Evolutionary conservation across 1,140 invertebrate species (phyloP).

Genomic region (Campodea augens): DNA sequence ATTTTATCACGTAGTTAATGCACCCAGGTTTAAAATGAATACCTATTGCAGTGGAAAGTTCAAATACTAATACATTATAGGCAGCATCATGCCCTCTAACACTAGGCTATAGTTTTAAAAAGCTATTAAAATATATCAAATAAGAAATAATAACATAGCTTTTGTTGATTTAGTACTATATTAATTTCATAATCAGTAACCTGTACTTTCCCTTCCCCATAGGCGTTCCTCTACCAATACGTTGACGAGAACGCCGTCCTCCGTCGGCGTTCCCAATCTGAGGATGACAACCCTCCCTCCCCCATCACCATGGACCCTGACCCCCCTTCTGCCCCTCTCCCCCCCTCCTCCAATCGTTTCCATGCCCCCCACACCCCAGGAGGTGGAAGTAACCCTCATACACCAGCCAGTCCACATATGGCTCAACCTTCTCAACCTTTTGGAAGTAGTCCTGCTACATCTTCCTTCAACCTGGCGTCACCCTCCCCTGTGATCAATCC

Average conservation of each 20-base stretch:
- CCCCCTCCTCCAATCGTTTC: constrained; percentile 10
- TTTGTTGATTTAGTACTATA: too few species aligned
- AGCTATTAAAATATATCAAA: too few species aligned
- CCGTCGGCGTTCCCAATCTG: constrained; percentile 61
- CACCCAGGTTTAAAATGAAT: too few species aligned
- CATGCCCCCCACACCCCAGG: constrained; percentile 31
- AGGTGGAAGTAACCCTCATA: constrained; percentile 61
- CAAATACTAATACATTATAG: too few species aligned
- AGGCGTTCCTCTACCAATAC: constrained; percentile 80
- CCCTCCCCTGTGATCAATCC: constrained; percentile 47
- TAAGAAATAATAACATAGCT: too few species aligned
- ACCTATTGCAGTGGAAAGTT: too few species aligned
- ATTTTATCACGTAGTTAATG: too few species aligned
- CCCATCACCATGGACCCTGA: constrained; percentile 52
- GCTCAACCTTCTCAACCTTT: constrained; percentile 33
- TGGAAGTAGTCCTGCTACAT: constrained; percentile 44
- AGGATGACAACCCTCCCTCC: constrained; percentile 90
- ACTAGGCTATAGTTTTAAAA: too few species aligned
- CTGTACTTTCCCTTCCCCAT: too few species aligned
- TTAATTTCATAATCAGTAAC: too few species aligned
- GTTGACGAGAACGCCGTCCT: constrained; percentile 72
- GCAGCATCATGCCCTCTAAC: too few species aligned
- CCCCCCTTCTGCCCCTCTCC: constrained; percentile 11
- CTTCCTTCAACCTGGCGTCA: constrained; percentile 66
- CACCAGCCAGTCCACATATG: constrained; percentile 62